A percentile compares a stretch with the other conserved stretches of the same genome.
phyloP scores from a whole-genome alignment of 2,113 vertebrate genomes.

The Smithornis capensis region DNA sequence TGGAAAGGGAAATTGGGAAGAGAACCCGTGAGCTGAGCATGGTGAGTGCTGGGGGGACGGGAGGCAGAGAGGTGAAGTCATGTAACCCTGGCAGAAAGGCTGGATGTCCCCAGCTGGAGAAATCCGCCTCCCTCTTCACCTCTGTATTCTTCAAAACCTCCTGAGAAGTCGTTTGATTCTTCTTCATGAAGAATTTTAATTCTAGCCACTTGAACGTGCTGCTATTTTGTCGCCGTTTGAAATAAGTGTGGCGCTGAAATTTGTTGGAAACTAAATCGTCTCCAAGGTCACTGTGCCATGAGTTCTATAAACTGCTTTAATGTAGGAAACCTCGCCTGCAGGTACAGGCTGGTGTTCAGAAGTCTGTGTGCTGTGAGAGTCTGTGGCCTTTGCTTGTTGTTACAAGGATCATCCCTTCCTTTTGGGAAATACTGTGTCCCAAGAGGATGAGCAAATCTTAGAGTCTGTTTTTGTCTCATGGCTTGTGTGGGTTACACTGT shows the following conservation, averaged over 20 bases:
- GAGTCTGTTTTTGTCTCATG: conserved; percentile 16
- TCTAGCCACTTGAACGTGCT: not conserved
- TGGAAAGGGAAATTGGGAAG: conserved; percentile 96
- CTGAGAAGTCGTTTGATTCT: not conserved
- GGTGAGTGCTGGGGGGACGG: conserved; percentile 74
- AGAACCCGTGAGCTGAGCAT: conserved; percentile 92
- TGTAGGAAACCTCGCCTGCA: not conserved
- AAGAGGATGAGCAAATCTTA: not conserved
- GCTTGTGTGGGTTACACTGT: conserved; percentile 19
- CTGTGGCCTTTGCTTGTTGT: conserved; percentile 26
- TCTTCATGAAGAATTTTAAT: not conserved
- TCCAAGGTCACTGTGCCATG: not conserved
- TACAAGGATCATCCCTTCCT: not conserved
- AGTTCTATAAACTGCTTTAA: not conserved
- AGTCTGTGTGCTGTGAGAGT: not conserved
- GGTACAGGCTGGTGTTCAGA: not conserved
- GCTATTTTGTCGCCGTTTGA: not conserved
- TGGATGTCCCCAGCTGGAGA: not conserved
- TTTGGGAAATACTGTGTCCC: not conserved
- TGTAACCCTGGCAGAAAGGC: not conserved
- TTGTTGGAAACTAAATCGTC: not conserved
- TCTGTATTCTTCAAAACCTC: not conserved
- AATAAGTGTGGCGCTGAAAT: not conserved
- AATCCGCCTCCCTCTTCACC: not conserved
- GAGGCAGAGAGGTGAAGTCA: not conserved